Conservation (phyloP, 2,888 invertebrate genomes). For the Formica aserva region DNA sequence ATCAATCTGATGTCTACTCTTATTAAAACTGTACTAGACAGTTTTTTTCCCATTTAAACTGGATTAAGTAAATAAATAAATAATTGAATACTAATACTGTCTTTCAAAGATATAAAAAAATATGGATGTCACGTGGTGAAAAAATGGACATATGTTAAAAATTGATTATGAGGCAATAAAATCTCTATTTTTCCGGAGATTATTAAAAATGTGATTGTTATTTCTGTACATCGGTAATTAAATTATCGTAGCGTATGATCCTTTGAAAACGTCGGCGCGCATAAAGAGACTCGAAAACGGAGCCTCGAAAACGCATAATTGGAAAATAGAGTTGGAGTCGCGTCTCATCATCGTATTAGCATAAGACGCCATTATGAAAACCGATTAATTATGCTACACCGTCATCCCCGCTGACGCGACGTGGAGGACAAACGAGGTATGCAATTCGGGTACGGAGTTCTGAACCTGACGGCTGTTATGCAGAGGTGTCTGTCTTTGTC, state of each 20-base stretch:
- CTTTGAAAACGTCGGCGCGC: neutral
- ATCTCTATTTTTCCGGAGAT: no score
- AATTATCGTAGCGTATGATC: neutral
- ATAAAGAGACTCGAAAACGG: conserved; percentile 9
- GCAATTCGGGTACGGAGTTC: conserved; percentile 51
- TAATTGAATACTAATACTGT: neutral
- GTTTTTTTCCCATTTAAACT: no score
- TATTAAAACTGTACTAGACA: no score
- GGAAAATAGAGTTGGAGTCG: conserved; percentile 40
- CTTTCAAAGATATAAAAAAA: neutral
- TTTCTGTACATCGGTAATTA: neutral
- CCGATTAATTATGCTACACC: conserved; percentile 50
- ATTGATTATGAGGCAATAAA: no score
- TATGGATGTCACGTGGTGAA: neutral
- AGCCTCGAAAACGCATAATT: neutral
- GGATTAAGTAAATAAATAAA: no score
- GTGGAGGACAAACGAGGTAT: conserved; percentile 49
- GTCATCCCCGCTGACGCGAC: conserved; percentile 35
- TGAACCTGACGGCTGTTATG: conserved; percentile 57
- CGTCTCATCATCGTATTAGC: conserved; percentile 36
- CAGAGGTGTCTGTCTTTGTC: conserved; percentile 57
- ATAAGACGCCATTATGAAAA: conserved; percentile 49
- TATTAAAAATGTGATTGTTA: neutral
- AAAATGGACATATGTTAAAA: neutral
- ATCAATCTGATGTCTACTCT: neutral